Evolutionary conservation across 2,888 invertebrate species (phyloP).

Genomic region (Rhodophaea formosa): DNA sequence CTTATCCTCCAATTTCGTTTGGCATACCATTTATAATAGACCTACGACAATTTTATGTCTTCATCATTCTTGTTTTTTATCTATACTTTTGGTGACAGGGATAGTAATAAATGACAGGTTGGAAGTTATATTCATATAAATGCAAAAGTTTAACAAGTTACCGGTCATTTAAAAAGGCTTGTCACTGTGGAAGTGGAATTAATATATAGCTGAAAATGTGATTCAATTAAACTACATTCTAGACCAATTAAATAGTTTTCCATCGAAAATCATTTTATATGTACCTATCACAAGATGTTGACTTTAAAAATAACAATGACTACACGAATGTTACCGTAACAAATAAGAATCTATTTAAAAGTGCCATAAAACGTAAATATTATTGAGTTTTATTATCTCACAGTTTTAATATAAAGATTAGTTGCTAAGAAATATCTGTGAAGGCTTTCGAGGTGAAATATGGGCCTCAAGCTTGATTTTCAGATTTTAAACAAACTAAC

Average conservation of each 20-base stretch:
- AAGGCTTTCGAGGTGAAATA: neutral
- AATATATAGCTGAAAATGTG: slow-evolving; percentile 15
- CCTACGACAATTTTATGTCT: too few relatives aligned
- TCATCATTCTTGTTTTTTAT: too few relatives aligned
- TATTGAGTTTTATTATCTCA: slow-evolving; percentile 9
- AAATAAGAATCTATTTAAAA: slow-evolving; percentile 23
- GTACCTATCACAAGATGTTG: slow-evolving; percentile 11
- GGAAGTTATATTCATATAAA: neutral
- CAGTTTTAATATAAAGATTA: slow-evolving; percentile 12
- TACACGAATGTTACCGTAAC: slow-evolving; percentile 25
- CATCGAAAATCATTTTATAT: slow-evolving; percentile 10
- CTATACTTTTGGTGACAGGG: too few relatives aligned
- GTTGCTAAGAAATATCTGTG: slow-evolving; percentile 1
- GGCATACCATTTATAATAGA: too few relatives aligned
- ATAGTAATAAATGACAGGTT: too few relatives aligned
- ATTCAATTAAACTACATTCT: slow-evolving; percentile 3
- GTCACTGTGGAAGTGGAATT: neutral
- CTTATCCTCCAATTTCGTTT: too few relatives aligned
- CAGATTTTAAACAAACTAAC: neutral
- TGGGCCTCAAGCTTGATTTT: neutral
- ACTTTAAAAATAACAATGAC: slow-evolving; percentile 10
- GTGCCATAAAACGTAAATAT: slow-evolving; percentile 26
- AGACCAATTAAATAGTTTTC: slow-evolving; percentile 11
- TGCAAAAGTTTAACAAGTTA: neutral
- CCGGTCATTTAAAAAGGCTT: neutral